Evolutionary conservation across 2,113 vertebrate genomes (phyloP), one percentile per base, ranked within the genome.

Genomic region (Dinomys branickii): DNA sequence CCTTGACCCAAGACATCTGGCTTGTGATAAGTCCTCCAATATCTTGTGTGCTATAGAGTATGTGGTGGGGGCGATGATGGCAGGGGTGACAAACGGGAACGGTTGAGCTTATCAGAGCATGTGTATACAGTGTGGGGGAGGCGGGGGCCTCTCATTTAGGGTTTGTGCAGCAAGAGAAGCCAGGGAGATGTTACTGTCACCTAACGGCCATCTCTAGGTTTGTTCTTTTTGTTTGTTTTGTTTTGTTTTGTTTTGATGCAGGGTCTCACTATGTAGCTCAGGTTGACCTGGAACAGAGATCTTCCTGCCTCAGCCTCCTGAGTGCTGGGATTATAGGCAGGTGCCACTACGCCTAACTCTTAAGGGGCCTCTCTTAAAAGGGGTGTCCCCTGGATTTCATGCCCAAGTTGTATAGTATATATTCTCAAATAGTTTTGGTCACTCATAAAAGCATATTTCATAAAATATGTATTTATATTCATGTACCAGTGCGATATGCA

Each of bases 1-100:
- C 52, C 82, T 63, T 96, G 73, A 90, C 94, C 94, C 50, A 63
- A 90, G 90, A 96, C 91, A 96, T 97, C 88, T 98, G 93, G 65
- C 93, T 88, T 95, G 73, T 75, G 95, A 91, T 93, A 91, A 92
- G 78, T 54, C 10, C 69, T 92, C 4, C 2, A 95, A 47, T 84
- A 92, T 77, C 95, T 50, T 54, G 88, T 85, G 91, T 88, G 77
- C 85, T 78, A 59, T 88, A 33, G 85, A 95, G 73, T 52, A 63
- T 78, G 22, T 54, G 13, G 54, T 67, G 82, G 89, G 78, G 83
- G 78, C 94, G 83, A 88, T 38, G 54, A 71, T 50, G 35, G 91
- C 33, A 35, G 58, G 14, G 82, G 85, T 58, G 75, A n/a, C 19
- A 56, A 75, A 38, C 92, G 78, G 47, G n/a, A 94, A 77, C 12